Evolutionary conservation across 2,888 invertebrate genomes (phyloP).

Genomic region (Aphodius granarius): DNA sequence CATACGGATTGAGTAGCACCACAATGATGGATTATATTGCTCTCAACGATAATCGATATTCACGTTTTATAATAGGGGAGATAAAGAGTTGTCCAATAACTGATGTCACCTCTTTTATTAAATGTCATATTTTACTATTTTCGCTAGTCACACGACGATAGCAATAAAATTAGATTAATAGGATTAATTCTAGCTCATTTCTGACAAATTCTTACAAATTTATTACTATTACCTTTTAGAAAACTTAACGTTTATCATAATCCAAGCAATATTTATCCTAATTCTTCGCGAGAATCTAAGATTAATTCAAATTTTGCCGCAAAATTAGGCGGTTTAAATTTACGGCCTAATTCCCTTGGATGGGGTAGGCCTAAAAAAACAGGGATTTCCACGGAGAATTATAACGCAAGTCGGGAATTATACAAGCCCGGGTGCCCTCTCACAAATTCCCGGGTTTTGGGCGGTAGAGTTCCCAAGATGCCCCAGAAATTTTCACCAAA

Average conservation of each 20-base stretch:
- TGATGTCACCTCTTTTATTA: background rate
- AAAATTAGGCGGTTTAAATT: background rate
- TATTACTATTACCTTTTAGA: too few relatives aligned
- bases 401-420: background rate
- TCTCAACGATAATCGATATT: background rate
- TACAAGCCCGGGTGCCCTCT: background rate
- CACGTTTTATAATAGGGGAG: background rate
- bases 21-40: background rate
- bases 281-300: background rate
- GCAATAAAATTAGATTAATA: too few relatives aligned
- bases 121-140: too few relatives aligned
- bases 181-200: too few relatives aligned
- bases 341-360: background rate
- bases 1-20: too few relatives aligned
- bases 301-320: background rate
- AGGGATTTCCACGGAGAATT: background rate
- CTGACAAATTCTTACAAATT: too few relatives aligned
- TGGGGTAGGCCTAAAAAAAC: background rate
- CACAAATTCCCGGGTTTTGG: background rate
- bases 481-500: background rate
- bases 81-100: background rate
- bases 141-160: too few relatives aligned
- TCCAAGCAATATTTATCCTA: background rate
- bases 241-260: too few relatives aligned
- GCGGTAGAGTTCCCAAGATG: background rate